These are phyloP conservation scores for Timema podura DNA, from an alignment of 2,888 invertebrate species.

Conservation along the genomic window DNA sequence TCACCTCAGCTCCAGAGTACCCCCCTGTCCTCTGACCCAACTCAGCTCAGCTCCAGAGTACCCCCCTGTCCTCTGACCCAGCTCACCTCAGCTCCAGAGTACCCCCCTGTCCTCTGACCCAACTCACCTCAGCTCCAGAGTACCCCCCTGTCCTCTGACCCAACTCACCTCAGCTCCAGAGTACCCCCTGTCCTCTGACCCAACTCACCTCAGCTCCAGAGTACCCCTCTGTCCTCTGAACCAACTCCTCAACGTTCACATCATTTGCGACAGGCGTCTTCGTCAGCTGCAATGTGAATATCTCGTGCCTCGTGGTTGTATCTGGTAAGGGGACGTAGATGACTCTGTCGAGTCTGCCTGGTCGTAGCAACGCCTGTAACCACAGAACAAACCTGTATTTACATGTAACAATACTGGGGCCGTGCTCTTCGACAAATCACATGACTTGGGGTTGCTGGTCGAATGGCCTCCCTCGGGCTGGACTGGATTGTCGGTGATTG, in stretches of 20 bases:
- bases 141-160: no score
- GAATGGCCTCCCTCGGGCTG: no score
- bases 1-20: no score
- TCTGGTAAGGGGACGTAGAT: conserved; percentile 93
- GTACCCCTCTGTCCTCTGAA: conserved; percentile 68
- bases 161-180: no score
- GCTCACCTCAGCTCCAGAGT: conserved; percentile 89
- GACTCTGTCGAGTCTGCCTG: conserved; percentile 85
- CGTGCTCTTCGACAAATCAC: no score
- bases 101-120: conserved; percentile 67
- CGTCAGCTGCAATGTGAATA: conserved; percentile 70
- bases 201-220: conserved; percentile 92
- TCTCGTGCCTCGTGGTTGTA: conserved; percentile 69
- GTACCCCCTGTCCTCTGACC: no score
- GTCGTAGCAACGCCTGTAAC: conserved; percentile 75
- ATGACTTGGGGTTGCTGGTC: no score
- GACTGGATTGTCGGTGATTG: no score
- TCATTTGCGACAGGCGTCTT: conserved; percentile 68
- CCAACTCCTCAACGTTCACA: conserved; percentile 63
- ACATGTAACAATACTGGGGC: no score
- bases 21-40: neutral
- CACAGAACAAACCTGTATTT: no score
- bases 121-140: conserved; percentile 51
- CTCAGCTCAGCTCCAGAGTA: conserved; percentile 91
- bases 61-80: conserved; percentile 67